Base-by-base conservation (phyloP, 2,113 vertebrate genomes). In the Paedocypris sp. region DNA sequence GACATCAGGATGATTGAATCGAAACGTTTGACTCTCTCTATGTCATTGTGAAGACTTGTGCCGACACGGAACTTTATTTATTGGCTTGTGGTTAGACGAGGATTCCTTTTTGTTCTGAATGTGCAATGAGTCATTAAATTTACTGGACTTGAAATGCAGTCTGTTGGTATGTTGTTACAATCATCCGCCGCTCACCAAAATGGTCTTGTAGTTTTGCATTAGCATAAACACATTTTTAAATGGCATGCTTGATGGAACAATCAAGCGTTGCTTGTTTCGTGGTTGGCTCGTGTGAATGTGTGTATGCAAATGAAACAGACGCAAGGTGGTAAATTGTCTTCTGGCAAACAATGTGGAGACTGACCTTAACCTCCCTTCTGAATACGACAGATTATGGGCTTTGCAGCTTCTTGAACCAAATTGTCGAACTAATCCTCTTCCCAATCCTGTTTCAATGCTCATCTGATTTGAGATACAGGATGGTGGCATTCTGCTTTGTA, bases 91-190 rank as follows among this genome's bases (percentile, higher is more conserved):
- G 70, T 67, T 76, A 66, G 75, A 64, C 68, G 58, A 75, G 56
- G 66, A 75, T 46, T 67, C 60, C 67, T 67, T 68, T 67, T 77
- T 73, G 79, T 77, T 83, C 76, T 84, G 51, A 73, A 73, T 83
- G 79, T 83, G 73, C 62, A 83, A 80, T 76, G 67, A 80, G 76
- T 70, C 35, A 85, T 82, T 85, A 85, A 86, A 85, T 67, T 45
- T 62, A 35, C 25, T 19, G 33, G 50, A 43, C 75, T 53, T 57
- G 54, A 80, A 73, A 73, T 72, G 52, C 68, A 13, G 66, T 47
- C 41, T 45, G 19, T 53, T 64, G 13, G 32, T 29, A 29, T 28
- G 48, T 51, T 49, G 2, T 56, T 51, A 64, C 33, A 62, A 64
- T 31, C 15, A n/a, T n/a, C 39, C 53, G 38, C 60, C 31, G 42